Evolutionary conservation across 2,797 vertebrate genomes (phyloP).

Genomic region (Pangasius krempfi): DNA sequence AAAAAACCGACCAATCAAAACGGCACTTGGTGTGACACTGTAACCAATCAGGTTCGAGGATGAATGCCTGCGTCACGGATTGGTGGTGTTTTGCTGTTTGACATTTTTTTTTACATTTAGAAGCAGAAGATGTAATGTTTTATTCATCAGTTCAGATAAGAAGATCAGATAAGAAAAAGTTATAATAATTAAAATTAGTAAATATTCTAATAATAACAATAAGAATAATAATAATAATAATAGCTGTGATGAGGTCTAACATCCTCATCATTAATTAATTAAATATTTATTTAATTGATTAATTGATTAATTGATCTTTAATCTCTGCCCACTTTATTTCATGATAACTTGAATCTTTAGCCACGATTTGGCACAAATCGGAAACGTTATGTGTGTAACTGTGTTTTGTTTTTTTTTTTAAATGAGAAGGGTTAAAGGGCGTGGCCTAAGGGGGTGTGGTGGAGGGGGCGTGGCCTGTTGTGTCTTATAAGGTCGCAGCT

Average conservation of each 20-base stretch:
- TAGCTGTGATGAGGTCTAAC: neutral
- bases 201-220: neutral
- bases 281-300: neutral
- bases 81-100: neutral
- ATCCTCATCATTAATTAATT: neutral
- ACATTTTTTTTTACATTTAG: neutral
- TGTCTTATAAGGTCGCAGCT: neutral
- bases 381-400: neutral
- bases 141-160: neutral
- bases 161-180: neutral
- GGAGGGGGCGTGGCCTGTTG: neutral
- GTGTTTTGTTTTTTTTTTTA: neutral
- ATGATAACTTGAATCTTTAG: neutral
- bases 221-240: no score
- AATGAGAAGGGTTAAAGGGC: neutral
- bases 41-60: slow-evolving; percentile 3
- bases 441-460: neutral
- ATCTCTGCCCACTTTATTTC: neutral
- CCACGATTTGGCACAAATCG: neutral
- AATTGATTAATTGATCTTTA: neutral
- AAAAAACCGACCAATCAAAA: neutral
- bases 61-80: neutral
- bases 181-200: neutral
- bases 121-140: neutral
- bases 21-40: neutral